These are phyloP conservation scores for Teleogryllus occipitalis DNA, from an alignment of 1,140 invertebrate genomes.

Conservation along the genomic window DNA sequence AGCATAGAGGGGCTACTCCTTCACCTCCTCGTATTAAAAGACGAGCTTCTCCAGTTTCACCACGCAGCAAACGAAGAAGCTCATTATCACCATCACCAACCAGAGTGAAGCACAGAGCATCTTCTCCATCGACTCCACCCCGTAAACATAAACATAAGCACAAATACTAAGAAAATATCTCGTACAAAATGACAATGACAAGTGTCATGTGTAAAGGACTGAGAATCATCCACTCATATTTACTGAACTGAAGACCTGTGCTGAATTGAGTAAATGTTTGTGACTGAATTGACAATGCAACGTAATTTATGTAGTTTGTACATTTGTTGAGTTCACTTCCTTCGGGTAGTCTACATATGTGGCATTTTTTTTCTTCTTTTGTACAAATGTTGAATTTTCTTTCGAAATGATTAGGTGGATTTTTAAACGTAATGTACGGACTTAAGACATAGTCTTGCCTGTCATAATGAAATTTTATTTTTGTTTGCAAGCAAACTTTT, in stretches of 20 bases:
- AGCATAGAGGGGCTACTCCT: slow-evolving; percentile 14
- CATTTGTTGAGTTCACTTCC: neutral
- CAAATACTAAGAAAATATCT: slow-evolving; percentile 11
- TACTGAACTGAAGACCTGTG: neutral
- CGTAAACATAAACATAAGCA: slow-evolving; percentile 46
- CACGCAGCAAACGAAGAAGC: slow-evolving; percentile 36
- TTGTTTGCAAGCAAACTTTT: no score
- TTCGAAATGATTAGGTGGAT: neutral
- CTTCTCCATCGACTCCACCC: slow-evolving; percentile 22
- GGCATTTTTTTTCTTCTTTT: neutral
- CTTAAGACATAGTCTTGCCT: no score
- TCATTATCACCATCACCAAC: slow-evolving; percentile 39
- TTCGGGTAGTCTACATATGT: neutral
- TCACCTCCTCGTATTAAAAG: slow-evolving; percentile 15
- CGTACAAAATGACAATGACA: neutral
- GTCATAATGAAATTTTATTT: no score
- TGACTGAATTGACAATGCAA: neutral
- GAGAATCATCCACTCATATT: neutral
- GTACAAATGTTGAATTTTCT: neutral
- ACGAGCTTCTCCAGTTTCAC: slow-evolving; percentile 35
- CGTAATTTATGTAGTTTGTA: neutral
- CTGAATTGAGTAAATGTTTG: neutral
- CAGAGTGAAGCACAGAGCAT: slow-evolving; percentile 36
- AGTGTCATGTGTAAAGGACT: neutral
- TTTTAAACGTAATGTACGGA: neutral